Evolutionary conservation across 2,113 vertebrate genomes (phyloP).

Genomic region (Daphoenositta chrysoptera): DNA sequence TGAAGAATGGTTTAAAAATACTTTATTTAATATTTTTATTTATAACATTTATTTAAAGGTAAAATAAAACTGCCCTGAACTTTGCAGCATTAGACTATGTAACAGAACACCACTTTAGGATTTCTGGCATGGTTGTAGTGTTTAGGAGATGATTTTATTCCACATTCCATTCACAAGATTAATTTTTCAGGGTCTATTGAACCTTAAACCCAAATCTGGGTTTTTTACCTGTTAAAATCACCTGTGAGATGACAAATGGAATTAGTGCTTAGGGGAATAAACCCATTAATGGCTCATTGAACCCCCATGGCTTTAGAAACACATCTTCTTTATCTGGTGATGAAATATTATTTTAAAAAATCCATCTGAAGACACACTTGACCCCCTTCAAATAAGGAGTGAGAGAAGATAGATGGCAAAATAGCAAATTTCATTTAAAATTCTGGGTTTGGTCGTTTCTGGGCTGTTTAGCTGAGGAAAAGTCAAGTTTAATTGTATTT

Average conservation of each 20-base stretch:
- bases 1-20: not conserved
- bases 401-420: not conserved
- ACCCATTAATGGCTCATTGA: not conserved
- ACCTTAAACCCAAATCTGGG: not conserved
- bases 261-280: not conserved
- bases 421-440: not conserved
- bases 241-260: not conserved
- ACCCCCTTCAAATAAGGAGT: not conserved
- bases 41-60: not conserved
- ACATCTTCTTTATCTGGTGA: not conserved
- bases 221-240: not conserved
- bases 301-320: not conserved
- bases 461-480: not conserved
- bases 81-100: not conserved
- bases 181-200: not conserved
- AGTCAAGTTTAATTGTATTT: not conserved
- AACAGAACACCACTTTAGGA: not conserved
- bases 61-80: not conserved
- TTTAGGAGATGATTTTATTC: not conserved
- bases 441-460: not conserved
- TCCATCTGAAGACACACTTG: too few relatives aligned
- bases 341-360: not conserved
- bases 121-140: not conserved
- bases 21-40: not conserved
- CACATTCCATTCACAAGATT: not conserved